phyloP scores from a whole-genome alignment of 2,888 invertebrate species.

The Pseudococcus viburni region DNA sequence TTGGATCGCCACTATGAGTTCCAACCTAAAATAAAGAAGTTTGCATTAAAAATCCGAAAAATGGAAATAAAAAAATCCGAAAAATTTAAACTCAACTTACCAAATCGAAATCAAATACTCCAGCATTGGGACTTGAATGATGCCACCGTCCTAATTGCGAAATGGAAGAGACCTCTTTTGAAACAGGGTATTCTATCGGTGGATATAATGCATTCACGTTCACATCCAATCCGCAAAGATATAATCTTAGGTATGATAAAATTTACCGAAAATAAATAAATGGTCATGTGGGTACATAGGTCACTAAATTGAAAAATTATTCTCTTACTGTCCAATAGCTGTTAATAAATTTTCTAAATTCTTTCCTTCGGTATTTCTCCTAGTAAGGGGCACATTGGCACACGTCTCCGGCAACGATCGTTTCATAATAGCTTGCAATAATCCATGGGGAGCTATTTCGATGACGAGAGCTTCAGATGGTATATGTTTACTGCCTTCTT shows the following conservation, averaged over 20 bases:
- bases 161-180: constrained; percentile 87
- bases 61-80: too few relatives aligned
- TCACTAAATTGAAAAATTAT: neutral
- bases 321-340: constrained; percentile 72
- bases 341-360: constrained; percentile 71
- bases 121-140: constrained; percentile 73
- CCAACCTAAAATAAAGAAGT: neutral
- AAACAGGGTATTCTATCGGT: constrained; percentile 83
- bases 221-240: constrained; percentile 82
- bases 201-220: constrained; percentile 84
- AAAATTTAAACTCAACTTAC: neutral
- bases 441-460: constrained; percentile 91
- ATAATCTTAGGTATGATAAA: constrained; percentile 74
- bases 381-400: constrained; percentile 66
- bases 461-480: constrained; percentile 87
- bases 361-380: constrained; percentile 71
- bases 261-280: too few relatives aligned
- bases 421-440: constrained; percentile 89
- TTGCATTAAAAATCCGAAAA: too few relatives aligned
- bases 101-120: neutral
- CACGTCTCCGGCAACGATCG: constrained; percentile 75
- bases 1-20: neutral
- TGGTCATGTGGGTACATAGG: too few relatives aligned
- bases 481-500: constrained; percentile 85
- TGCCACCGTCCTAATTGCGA: constrained; percentile 89